A percentile compares a stretch with the other conserved stretches of the same genome.
Conservation (phyloP, 1,140 invertebrate genomes). For the Ceratitis capitata region DNA sequence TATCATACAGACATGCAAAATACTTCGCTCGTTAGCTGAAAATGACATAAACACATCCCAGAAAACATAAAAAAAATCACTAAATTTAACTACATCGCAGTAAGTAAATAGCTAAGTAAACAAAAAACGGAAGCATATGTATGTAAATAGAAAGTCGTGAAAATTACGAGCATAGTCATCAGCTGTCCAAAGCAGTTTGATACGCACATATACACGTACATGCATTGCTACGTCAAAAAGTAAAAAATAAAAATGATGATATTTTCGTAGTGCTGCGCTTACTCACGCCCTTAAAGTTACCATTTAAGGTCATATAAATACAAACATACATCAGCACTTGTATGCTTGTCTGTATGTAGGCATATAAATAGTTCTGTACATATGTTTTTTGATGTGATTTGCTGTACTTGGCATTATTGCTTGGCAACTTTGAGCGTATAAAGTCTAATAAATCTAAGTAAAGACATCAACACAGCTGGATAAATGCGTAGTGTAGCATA, state of each 20-base stretch:
- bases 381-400: background rate
- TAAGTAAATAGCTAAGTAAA: background rate
- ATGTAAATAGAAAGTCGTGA: background rate
- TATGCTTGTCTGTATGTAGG: background rate
- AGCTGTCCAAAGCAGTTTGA: background rate
- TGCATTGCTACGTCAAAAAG: no score
- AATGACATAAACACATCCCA: background rate
- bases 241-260: no score
- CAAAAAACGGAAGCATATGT: background rate
- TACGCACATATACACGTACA: background rate
- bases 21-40: background rate
- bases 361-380: background rate
- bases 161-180: background rate
- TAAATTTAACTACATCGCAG: background rate
- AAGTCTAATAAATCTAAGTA: slow-evolving; percentile 20
- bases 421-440: slow-evolving; percentile 8
- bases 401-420: background rate
- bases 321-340: background rate
- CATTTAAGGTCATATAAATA: no score
- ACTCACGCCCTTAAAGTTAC: no score
- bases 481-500: background rate
- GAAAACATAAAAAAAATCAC: background rate
- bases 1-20: background rate
- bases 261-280: no score
- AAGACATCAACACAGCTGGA: background rate